These are phyloP conservation scores for Lepidocyrtinus sp. DNA, from an alignment of 2,888 invertebrate genomes.

Conservation along the genomic window DNA sequence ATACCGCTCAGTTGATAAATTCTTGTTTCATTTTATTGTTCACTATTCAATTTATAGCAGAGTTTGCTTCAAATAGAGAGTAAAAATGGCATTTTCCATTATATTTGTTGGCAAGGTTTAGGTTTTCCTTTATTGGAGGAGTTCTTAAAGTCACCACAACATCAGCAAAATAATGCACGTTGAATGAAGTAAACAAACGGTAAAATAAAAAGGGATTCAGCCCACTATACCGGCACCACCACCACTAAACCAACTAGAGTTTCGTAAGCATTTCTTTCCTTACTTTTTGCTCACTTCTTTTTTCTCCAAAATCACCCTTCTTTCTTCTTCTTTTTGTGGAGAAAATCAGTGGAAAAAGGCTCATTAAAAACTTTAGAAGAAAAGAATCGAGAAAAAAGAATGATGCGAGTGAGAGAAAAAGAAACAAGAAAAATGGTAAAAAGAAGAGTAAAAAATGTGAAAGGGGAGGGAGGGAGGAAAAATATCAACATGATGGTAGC, in stretches of 20 bases:
- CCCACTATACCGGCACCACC: conserved; percentile 9
- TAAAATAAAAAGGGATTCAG: conserved; percentile 7
- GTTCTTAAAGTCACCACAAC: not conserved
- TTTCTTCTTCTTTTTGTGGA: conserved; percentile 19
- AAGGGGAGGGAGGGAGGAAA: conserved; percentile 15
- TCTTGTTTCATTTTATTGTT: not conserved
- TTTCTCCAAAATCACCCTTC: conserved; percentile 19
- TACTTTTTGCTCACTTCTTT: conserved; percentile 15
- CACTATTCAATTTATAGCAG: not conserved
- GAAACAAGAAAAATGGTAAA: conserved; percentile 10
- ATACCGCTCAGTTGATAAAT: not conserved
- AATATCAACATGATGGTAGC: conserved; percentile 11
- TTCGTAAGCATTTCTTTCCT: not conserved
- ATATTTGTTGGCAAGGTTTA: conserved; percentile 2
- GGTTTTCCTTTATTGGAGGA: not conserved
- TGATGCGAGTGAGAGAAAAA: conserved; percentile 6
- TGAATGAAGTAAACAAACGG: conserved; percentile 4
- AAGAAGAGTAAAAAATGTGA: conserved; percentile 12
- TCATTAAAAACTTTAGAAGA: conserved; percentile 51
- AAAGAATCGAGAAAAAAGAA: not conserved
- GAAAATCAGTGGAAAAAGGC: conserved; percentile 57
- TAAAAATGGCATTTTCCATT: not conserved
- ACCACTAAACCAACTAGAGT: conserved; percentile 23
- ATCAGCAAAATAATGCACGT: not conserved
- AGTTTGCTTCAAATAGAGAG: not conserved